These are phyloP conservation scores for Hyposoter didymator DNA, from an alignment of 2,888 invertebrate species.

Conservation along the genomic window DNA sequence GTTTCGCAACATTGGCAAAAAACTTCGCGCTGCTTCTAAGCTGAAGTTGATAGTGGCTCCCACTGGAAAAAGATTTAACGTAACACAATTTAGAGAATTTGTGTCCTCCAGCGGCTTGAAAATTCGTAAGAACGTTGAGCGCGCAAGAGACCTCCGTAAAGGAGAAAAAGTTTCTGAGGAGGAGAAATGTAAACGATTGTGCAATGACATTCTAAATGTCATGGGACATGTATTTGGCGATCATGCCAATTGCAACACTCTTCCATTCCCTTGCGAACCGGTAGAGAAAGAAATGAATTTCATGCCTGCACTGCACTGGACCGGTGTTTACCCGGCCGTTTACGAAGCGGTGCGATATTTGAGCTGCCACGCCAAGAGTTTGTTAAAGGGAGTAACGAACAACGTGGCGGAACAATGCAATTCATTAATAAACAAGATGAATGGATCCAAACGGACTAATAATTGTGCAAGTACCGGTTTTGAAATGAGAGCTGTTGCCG, in stretches of 20 bases:
- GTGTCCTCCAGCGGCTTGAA: conserved; percentile 27
- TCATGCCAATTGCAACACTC: conserved; percentile 59
- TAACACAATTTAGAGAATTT: conserved; percentile 26
- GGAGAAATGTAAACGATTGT: conserved; percentile 17
- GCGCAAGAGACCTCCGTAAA: conserved; percentile 12
- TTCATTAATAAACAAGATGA: conserved; percentile 51
- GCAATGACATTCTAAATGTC: conserved; percentile 64
- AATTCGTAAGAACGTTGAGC: conserved; percentile 44
- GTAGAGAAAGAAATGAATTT: neutral
- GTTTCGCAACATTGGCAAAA: conserved; percentile 64
- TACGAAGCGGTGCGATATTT: conserved; percentile 45
- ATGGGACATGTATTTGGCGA: conserved; percentile 68
- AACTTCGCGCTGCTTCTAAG: conserved; percentile 26
- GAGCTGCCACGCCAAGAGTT: conserved; percentile 62
- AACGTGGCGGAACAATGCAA: conserved; percentile 67
- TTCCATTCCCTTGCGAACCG: conserved; percentile 22
- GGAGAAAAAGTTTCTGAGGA: neutral
- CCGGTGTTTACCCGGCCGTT: conserved; percentile 55
- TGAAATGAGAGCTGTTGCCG: neutral
- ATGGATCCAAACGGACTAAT: conserved; percentile 73
- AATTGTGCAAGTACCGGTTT: conserved; percentile 1
- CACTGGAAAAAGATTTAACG: neutral
- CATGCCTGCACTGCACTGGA: conserved; percentile 13
- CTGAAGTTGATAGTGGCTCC: neutral
- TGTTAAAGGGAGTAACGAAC: conserved; percentile 65